These are phyloP conservation scores for Oreochromis aureus DNA, from an alignment of 2,113 vertebrate species.

Conservation along the genomic window DNA sequence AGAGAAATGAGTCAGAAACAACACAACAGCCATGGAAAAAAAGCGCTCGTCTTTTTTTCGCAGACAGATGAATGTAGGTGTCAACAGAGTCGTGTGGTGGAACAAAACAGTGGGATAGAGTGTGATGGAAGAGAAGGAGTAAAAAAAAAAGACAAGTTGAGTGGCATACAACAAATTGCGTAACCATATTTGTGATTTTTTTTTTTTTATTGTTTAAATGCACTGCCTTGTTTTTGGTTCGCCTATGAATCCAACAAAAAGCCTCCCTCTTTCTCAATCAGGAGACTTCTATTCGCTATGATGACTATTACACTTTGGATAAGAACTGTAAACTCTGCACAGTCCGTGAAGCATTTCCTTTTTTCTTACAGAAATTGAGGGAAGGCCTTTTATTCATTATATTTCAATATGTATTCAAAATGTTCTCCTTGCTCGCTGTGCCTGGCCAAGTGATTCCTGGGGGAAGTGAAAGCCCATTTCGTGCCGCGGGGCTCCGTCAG, in stretches of 20 bases:
- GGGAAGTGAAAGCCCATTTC: slow-evolving; percentile 62
- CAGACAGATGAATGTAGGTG: slow-evolving; percentile 69
- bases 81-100: slow-evolving; percentile 45
- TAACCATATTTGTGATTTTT: not conserved
- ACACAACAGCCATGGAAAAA: slow-evolving; percentile 60
- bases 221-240: slow-evolving; percentile 57
- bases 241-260: slow-evolving; percentile 5
- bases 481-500: slow-evolving; percentile 46
- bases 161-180: slow-evolving; percentile 8
- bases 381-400: slow-evolving; percentile 51
- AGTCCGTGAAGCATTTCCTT: slow-evolving; percentile 7
- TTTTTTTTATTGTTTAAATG: slow-evolving; percentile 13
- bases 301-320: slow-evolving; percentile 22
- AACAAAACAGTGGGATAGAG: not conserved
- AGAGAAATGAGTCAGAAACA: slow-evolving; percentile 68
- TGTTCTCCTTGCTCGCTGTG: slow-evolving; percentile 42
- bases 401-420: slow-evolving; percentile 67
- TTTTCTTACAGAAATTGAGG: not conserved
- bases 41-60: slow-evolving; percentile 64
- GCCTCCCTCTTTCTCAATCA: not conserved
- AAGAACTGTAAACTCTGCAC: not conserved
- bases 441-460: slow-evolving; percentile 57
- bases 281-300: not conserved
- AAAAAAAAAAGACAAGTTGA: not conserved
- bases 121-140: not conserved